Base-by-base conservation (phyloP, 2,888 invertebrate species). In the Punctoribates punctum region DNA sequence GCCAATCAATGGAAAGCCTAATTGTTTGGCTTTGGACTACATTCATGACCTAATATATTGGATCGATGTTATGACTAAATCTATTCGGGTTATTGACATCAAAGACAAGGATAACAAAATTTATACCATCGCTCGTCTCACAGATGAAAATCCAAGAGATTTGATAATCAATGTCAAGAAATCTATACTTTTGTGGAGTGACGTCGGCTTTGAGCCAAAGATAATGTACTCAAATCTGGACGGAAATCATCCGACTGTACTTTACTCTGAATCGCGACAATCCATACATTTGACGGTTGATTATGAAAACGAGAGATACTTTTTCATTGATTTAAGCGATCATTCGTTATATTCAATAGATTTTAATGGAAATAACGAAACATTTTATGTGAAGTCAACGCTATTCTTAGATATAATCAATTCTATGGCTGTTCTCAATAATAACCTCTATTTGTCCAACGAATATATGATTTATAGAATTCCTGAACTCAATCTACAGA, bases 231-330 rank as follows among this genome's bases (percentile, higher is more conserved):
- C 9, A 1, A n/a, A 34, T 20, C 20, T 15, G 9, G 38, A 67
- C 20, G 65, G 65, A n/a, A 38, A n/a, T n/a, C n/a, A 67, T 38
- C 65, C 1, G 34, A 38, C n/a, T 3, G 11, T 38, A 8, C 65
- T 67, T 20, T 67, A 67, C 65, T 38, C 38, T 8, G 34, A 67
- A 2, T 20, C n/a, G 17, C 38, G 65, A 42, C 65, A 67, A 42
- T 38, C 65, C 11, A n/a, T 67, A 34, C 65, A 67, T 67, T 67
- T 67, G 65, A 38, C 65, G 20, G 17, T 67, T 23, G 65, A 67
- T 13, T 67, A 67, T 20, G 34, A 67, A n/a, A 67, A 13, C 1
- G 4, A 20, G 3, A 5, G 38, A 67, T 67, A 67, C 20, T 67
- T 17, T 38, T 67, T 67, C 38, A 67, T 67, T 38, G 65, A 67